Evolutionary conservation across 2,797 vertebrate species (phyloP).

Genomic region (Furcifer pardalis): DNA sequence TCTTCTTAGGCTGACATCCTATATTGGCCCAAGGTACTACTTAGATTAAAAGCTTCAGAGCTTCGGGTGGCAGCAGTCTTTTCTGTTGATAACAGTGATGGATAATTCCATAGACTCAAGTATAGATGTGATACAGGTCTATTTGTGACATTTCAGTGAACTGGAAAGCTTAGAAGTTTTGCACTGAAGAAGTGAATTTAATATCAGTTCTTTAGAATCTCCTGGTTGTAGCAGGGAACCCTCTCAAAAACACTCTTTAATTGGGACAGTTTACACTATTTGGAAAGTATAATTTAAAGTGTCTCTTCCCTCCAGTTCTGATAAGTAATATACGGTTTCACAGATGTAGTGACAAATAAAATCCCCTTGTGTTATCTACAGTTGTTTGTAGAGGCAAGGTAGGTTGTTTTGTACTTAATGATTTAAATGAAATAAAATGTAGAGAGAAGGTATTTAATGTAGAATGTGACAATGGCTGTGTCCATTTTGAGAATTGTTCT

Average conservation of each 20-base stretch:
- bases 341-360: conserved; percentile 33
- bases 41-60: conserved; percentile 55
- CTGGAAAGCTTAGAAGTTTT: too few relatives aligned
- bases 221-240: neutral
- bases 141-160: neutral
- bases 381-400: conserved; percentile 26
- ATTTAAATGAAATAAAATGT: conserved; percentile 36
- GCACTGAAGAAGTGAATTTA: neutral
- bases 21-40: conserved; percentile 34
- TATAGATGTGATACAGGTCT: neutral
- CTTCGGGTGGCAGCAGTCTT: neutral
- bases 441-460: conserved; percentile 66
- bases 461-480: conserved; percentile 54
- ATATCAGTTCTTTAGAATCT: neutral
- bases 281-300: conserved; percentile 49
- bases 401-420: neutral
- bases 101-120: neutral
- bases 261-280: neutral
- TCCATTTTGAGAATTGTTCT: conserved; percentile 65
- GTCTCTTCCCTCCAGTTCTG: conserved; percentile 42
- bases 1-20: neutral
- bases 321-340: conserved; percentile 21
- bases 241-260: neutral
- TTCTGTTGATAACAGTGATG: neutral
- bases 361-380: conserved; percentile 43